Conservation (phyloP, 2,797 vertebrate species). For the Tympanoctomys barrerae region DNA sequence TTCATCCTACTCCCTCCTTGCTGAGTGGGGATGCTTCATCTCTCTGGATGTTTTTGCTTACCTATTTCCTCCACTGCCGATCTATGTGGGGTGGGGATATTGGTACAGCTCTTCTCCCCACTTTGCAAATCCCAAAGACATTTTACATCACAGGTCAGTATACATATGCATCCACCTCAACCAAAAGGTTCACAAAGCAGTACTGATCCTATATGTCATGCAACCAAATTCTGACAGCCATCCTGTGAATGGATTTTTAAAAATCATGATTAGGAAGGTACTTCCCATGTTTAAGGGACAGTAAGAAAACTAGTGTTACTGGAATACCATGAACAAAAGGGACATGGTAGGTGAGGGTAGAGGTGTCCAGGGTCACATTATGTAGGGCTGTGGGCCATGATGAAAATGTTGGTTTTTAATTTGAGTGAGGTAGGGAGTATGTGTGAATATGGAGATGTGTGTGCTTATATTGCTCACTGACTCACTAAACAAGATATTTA, state of each 20-base stretch:
- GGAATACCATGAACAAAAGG: neutral
- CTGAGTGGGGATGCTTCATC: neutral
- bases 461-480: conserved; percentile 1
- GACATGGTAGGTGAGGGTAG: neutral
- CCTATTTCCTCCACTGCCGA: conserved; percentile 28
- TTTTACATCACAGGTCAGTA: conserved; percentile 23
- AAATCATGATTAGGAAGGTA: conserved; percentile 38
- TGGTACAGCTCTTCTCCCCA: neutral
- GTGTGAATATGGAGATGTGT: conserved; percentile 53
- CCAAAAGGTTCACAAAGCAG: conserved; percentile 39
- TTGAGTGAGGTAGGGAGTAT: conserved; percentile 41
- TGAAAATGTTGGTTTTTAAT: conserved; percentile 35
- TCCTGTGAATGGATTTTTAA: conserved; percentile 17
- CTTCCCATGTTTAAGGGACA: neutral
- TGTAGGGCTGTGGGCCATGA: neutral
- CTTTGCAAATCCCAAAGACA: conserved; percentile 39
- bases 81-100: neutral
- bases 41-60: conserved; percentile 37
- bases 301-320: conserved; percentile 3
- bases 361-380: neutral
- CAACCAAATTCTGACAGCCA: neutral
- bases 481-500: conserved; percentile 56
- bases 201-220: conserved; percentile 30
- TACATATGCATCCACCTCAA: neutral
- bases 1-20: neutral